These are phyloP conservation scores for Actinopyga echinites DNA, from an alignment of 53 echinoderm and acorn worm species.

Conservation along the genomic window DNA sequence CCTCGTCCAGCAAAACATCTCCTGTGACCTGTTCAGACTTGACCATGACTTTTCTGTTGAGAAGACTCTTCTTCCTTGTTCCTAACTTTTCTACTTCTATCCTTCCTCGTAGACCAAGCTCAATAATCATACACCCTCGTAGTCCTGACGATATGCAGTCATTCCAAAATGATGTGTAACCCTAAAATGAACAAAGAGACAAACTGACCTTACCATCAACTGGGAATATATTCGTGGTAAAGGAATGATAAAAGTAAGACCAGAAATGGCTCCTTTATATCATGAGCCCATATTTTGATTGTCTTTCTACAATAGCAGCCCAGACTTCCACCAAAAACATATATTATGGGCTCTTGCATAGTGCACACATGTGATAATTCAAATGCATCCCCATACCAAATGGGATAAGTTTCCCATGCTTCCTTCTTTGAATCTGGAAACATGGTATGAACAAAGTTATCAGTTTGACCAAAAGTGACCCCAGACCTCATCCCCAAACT, in stretches of 20 bases:
- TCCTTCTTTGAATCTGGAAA: too few relatives aligned
- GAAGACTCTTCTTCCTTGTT: conserved; percentile 87
- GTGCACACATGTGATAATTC: too few relatives aligned
- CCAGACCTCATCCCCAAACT: too few relatives aligned
- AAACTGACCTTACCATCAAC: background rate
- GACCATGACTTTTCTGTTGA: conserved; percentile 79
- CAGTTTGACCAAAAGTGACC: too few relatives aligned
- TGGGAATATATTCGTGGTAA: background rate
- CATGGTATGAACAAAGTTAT: too few relatives aligned
- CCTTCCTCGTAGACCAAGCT: conserved; percentile 86
- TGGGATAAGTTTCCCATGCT: too few relatives aligned
- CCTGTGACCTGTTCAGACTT: conserved; percentile 85
- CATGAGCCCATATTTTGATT: too few relatives aligned
- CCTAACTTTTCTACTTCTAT: conserved; percentile 94
- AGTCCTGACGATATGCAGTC: conserved; percentile 99
- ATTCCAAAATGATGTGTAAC: conserved; percentile 99
- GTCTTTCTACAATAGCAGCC: too few relatives aligned
- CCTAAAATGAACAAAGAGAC: conserved; percentile 57
- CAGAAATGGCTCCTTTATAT: background rate
- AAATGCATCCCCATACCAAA: too few relatives aligned
- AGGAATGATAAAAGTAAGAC: background rate
- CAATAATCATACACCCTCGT: conserved; percentile 96
- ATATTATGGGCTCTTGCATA: too few relatives aligned
- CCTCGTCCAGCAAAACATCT: conserved; percentile 95
- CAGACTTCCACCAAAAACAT: too few relatives aligned